A percentile compares a stretch with the other conserved stretches of the same genome.
phyloP scores from a whole-genome alignment of 2,888 invertebrate genomes.

The Drosophila pseudotalamancana region DNA sequence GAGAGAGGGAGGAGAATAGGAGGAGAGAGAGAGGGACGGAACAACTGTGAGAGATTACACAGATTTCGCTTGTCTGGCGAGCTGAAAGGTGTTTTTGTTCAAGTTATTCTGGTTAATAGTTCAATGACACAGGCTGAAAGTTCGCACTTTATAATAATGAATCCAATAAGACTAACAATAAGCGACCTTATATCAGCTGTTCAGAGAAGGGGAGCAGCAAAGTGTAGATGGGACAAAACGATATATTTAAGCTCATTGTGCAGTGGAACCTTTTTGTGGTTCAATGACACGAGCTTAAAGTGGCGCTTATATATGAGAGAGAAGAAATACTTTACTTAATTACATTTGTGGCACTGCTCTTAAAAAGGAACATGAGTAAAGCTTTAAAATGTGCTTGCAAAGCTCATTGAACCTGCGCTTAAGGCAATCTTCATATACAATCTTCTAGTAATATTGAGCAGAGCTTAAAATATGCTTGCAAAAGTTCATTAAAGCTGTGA shows the following conservation, averaged over 20 bases:
- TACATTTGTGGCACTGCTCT: neutral
- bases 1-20: neutral
- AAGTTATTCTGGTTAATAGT: neutral
- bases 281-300: neutral
- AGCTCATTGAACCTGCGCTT: neutral
- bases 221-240: neutral
- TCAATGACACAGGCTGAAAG: neutral
- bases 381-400: neutral
- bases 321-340: too few species aligned
- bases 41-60: slow-evolving; percentile 1
- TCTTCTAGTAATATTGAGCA: too few species aligned
- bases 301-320: too few species aligned
- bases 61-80: slow-evolving; percentile 1
- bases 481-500: too few species aligned
- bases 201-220: too few species aligned
- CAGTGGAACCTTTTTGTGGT: neutral
- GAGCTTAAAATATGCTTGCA: too few species aligned
- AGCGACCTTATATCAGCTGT: neutral
- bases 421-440: too few species aligned
- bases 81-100: slow-evolving; percentile 2
- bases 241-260: neutral
- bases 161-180: too few species aligned
- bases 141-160: neutral
- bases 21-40: neutral
- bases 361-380: too few species aligned